Evolutionary conservation across 2,797 vertebrate species (phyloP), one percentile per base, ranked within the genome.

Genomic region (Orientallactaga sibirica): DNA sequence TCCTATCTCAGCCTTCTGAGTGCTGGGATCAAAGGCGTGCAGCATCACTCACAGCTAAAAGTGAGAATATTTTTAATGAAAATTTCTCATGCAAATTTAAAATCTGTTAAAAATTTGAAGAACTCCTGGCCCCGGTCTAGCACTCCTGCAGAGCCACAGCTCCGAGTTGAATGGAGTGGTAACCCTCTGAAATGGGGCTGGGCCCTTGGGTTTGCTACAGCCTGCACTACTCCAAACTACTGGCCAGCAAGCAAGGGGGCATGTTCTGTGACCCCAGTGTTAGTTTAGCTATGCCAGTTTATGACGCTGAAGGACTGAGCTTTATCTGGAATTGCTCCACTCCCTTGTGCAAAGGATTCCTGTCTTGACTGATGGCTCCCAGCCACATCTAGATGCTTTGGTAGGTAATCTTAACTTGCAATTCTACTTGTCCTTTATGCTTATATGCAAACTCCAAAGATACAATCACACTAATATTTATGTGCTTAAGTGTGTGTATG

Each of bases 381-480:
- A 88, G 86, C 58, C 64, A 92, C n/a, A 12, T 37, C n/a, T 19
- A 67, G 89, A 22, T 91, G 91, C 95, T 97, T 93, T 92, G 93
- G 91, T 71, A 95, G 97, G 96, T 97, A 97, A 97, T 95, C 96
- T 97, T 95, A 96, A 94, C 29, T 7, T 93, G 92, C 97, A 91
- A 80, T 94, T 93, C 94, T 75, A 25, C 68, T 71, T 93, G 89
- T 96, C 96, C 94, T 96, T 97, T 92, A 3, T 3, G 87, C 93
- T 76, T 76, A 52, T 74, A 96, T 95, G 95, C 97, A 95, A 97
- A 96, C 84, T 91, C 91, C 92, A 97, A 94, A 95, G 91, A 93
- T 5, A 95, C 75, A 92, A 93, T 83, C 89, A 96, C 88, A 92
- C 74, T n/a, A 93, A 48, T 84, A 81, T 48, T 92, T 86, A 91